Evolutionary conservation across 2,113 vertebrate species (phyloP), one percentile per base, ranked within the genome.

Genomic region (Cryptotis parvus): DNA sequence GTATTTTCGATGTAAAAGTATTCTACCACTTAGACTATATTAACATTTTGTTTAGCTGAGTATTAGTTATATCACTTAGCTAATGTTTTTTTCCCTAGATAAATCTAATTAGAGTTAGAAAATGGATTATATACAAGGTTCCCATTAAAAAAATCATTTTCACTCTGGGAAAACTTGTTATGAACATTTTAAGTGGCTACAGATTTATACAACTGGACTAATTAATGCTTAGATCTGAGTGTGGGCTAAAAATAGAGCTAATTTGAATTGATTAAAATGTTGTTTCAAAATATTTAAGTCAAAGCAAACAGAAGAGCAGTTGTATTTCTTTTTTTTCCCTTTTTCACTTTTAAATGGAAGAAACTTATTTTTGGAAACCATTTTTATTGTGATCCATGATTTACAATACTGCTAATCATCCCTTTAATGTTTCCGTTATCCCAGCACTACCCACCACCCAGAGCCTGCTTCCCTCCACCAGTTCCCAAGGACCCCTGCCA

Each of bases 101-200:
- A 85, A 93, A 88, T 94, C 74, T 95, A 93, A 95, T 89, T 92
- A 93, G 77, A 84, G 43, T 86, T 90, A 43, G 79, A 93, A 93
- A 96, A 96, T 92, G 76, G 68, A n/a, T 92, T 79, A 29, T 89
- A 66, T 85, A 84, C 37, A 91, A 65, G 27, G 18, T 91, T 93
- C 37, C 65, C 73, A 94, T 96, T 96, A 85, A 92, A 95, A n/a
- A 92, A 94, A 81, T 84, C 43, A 92, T 92, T 90, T 94, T 92
- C 85, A 84, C 77, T 87, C 26, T 95, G 81, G 84, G 81, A 89
- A 93, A 91, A 93, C 73, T 74, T 95, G 33, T 90, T 94, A 73
- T 79, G 74, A 94, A 37, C 61, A 68, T 79, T 93, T 84, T 90
- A 94, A 94, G 77, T 91, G 65, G 55, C 91, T 85, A 69, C 66